Conservation (phyloP, 2,888 invertebrate genomes). For the Globia sparganii region DNA sequence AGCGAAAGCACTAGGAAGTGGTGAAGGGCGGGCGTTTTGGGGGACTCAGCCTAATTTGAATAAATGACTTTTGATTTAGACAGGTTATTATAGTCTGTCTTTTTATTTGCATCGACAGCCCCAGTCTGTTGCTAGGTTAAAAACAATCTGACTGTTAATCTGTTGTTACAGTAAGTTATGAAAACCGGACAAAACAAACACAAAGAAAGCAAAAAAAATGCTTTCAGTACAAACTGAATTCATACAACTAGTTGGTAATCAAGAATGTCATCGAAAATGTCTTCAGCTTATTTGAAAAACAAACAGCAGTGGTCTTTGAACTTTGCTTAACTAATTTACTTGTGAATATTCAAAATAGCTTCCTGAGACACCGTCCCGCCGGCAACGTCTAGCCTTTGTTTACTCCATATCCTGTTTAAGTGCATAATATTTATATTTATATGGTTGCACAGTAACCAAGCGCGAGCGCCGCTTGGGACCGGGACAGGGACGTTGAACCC, state of each 20-base stretch:
- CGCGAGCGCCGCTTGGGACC: constrained; percentile 60
- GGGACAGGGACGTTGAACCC: constrained; percentile 78
- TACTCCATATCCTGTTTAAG: constrained; percentile 45
- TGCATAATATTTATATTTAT: constrained; percentile 48
- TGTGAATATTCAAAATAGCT: constrained; percentile 45
- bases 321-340: constrained; percentile 29
- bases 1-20: no score
- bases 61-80: no score
- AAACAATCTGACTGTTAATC: neutral
- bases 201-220: neutral
- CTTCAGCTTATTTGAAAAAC: constrained; percentile 9
- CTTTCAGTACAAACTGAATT: neutral
- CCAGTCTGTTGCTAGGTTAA: neutral
- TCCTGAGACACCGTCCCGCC: constrained; percentile 11
- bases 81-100: neutral
- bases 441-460: constrained; percentile 28
- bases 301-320: constrained; percentile 26
- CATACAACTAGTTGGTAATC: neutral
- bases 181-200: neutral
- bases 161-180: neutral
- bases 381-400: constrained; percentile 46
- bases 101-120: neutral
- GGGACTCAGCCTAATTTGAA: no score
- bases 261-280: neutral
- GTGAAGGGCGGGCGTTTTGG: no score